These are phyloP conservation scores for Nothura maculosa DNA, from an alignment of 2,797 vertebrate genomes.

Conservation along the genomic window DNA sequence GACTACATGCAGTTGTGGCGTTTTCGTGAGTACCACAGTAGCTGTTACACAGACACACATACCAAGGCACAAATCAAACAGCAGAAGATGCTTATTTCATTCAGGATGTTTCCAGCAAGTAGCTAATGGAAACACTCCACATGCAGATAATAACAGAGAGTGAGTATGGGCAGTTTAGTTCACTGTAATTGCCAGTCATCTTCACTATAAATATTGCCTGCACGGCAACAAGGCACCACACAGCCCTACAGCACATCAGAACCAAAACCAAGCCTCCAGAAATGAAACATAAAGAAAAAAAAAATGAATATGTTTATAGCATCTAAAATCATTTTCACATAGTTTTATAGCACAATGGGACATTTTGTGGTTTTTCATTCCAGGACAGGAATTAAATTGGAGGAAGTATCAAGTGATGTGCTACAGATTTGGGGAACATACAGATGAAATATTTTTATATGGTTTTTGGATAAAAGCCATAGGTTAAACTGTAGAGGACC, in stretches of 20 bases:
- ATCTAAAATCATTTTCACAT: not conserved
- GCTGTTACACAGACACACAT: not conserved
- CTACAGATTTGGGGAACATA: conserved; percentile 32
- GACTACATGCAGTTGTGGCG: not conserved
- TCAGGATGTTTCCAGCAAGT: conserved; percentile 39
- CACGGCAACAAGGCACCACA: conserved; percentile 25
- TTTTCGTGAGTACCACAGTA: not conserved
- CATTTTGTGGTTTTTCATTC: conserved; percentile 28
- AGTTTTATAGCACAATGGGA: not conserved
- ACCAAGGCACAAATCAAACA: conserved; percentile 45
- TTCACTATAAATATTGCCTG: conserved; percentile 43
- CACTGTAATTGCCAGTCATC: conserved; percentile 21
- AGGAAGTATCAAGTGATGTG: not conserved
- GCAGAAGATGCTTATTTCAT: conserved; percentile 55
- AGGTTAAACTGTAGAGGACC: conserved; percentile 8
- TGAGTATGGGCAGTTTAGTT: conserved; percentile 29
- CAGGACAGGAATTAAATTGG: conserved; percentile 21
- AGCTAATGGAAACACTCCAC: conserved; percentile 66
- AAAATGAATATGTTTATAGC: not conserved
- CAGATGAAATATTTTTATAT: conserved; percentile 50
- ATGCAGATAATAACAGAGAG: conserved; percentile 45
- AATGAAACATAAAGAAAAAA: not conserved
- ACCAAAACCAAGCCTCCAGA: not conserved
- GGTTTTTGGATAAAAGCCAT: conserved; percentile 54
- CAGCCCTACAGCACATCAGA: conserved; percentile 31